Evolutionary conservation across 2,113 vertebrate species (phyloP).

Genomic region (Numenius arquata): DNA sequence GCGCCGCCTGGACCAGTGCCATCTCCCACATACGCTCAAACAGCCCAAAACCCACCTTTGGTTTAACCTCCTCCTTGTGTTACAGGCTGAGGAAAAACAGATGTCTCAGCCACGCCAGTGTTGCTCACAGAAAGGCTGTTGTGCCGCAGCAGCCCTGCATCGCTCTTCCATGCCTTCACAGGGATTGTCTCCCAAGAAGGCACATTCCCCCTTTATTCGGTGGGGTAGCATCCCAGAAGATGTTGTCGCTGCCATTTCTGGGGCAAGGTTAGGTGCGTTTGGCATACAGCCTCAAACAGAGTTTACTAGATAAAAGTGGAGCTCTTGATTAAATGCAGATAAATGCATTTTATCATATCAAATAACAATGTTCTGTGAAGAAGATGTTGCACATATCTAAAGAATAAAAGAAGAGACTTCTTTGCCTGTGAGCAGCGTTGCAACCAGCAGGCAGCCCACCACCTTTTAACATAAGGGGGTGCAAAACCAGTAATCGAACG

Average conservation of each 20-base stretch:
- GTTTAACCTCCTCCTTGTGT: background rate
- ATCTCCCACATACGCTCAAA: background rate
- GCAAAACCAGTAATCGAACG: background rate
- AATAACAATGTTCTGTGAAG: background rate
- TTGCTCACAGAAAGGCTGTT: background rate
- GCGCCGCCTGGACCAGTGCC: background rate
- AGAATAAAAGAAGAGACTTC: background rate
- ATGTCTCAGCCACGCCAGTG: background rate
- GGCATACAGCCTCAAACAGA: background rate
- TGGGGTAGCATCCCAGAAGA: background rate
- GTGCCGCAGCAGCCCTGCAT: background rate
- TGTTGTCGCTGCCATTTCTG: no score
- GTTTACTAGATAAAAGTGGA: background rate
- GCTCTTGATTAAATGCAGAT: background rate
- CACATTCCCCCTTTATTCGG: accelerated
- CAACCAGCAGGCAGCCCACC: background rate
- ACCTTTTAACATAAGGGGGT: background rate
- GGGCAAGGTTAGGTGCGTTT: background rate
- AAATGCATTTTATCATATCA: background rate
- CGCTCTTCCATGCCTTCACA: accelerated
- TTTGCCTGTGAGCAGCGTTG: background rate
- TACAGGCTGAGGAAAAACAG: background rate
- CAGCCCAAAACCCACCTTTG: background rate
- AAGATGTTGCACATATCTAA: background rate
- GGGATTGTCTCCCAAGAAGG: background rate